Conservation (phyloP, 2,797 vertebrate species). For the Notolabrus celidotus region DNA sequence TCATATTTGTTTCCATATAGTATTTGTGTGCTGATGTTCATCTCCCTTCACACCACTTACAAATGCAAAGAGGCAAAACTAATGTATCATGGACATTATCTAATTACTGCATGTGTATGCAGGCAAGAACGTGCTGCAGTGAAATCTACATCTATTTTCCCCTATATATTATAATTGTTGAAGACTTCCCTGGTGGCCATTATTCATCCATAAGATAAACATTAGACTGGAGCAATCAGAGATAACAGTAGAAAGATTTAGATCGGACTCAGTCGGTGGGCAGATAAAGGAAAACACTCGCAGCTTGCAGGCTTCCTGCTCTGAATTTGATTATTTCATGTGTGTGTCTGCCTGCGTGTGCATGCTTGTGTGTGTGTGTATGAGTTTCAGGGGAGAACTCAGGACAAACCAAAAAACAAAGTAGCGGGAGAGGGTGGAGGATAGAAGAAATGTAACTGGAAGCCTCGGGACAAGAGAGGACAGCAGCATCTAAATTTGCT, state of each 20-base stretch:
- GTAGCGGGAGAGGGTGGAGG: neutral
- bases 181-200: conserved; percentile 54
- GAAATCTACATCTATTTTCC: conserved; percentile 41
- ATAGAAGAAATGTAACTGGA: conserved; percentile 37
- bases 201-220: conserved; percentile 76
- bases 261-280: conserved; percentile 64
- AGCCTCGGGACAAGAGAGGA: conserved; percentile 23
- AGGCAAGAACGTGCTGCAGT: conserved; percentile 33
- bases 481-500: conserved; percentile 45
- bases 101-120: conserved; percentile 49
- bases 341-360: neutral
- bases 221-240: conserved; percentile 68
- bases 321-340: conserved; percentile 65
- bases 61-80: conserved; percentile 13
- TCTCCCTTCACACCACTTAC: conserved; percentile 7
- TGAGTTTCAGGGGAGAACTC: conserved; percentile 11
- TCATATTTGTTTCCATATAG: neutral
- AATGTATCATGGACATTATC: conserved; percentile 35
- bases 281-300: conserved; percentile 67
- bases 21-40: neutral
- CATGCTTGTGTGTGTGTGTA: neutral
- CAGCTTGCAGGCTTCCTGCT: conserved; percentile 48
- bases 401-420: conserved; percentile 26
- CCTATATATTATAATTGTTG: conserved; percentile 42
- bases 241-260: conserved; percentile 71